Percentiles rank a stretch among this genome's conserved stretches.
Conservation (phyloP, 1,140 invertebrate genomes). For the Caenorhabditis remanei region DNA sequence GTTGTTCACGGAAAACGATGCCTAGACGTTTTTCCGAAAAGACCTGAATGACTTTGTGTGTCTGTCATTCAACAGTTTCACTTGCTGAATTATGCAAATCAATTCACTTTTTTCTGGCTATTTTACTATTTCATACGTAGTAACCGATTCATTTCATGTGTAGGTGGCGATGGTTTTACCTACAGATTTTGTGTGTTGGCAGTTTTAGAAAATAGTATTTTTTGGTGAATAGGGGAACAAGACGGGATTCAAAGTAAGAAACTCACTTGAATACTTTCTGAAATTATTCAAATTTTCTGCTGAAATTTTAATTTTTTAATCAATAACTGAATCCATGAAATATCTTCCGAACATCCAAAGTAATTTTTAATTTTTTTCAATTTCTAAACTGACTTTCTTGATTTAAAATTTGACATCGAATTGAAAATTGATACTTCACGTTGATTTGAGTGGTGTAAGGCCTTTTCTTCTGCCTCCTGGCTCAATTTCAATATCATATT, state of each 20-base stretch:
- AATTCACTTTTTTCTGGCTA: conserved; percentile 22
- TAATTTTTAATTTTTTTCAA: no score
- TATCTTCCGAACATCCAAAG: no score
- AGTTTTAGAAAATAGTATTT: background rate
- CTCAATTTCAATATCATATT: conserved; percentile 56
- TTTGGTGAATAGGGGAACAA: no score
- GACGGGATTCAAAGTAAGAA: no score
- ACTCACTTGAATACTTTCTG: no score
- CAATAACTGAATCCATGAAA: no score
- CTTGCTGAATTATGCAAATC: conserved; percentile 46
- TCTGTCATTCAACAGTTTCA: conserved; percentile 15
- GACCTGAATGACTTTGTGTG: background rate
- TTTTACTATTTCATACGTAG: background rate
- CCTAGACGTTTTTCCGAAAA: background rate
- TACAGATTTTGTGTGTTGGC: background rate
- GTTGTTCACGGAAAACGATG: conserved; percentile 39
- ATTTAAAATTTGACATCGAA: background rate
- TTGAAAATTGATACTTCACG: conserved; percentile 24
- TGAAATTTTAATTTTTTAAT: no score
- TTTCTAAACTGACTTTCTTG: no score
- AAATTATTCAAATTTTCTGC: no score
- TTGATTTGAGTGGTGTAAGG: background rate
- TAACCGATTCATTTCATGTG: background rate
- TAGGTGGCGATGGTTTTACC: background rate
- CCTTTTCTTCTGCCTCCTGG: background rate